Base-by-base conservation (phyloP, 2,888 invertebrate genomes). In the Macaria notata region DNA sequence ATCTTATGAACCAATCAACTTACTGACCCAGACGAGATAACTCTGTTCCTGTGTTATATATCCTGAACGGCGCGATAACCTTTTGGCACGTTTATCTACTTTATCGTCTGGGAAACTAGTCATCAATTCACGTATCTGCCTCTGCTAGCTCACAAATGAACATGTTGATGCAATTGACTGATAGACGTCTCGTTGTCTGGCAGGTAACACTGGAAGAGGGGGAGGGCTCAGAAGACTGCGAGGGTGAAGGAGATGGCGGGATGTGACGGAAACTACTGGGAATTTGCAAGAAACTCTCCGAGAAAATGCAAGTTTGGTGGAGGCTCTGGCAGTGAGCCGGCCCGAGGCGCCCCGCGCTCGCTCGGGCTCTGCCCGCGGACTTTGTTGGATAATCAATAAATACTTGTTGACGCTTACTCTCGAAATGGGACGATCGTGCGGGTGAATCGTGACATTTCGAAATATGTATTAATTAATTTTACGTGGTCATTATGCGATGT, bases 201-300 rank as follows among this genome's bases (percentile, higher is more conserved):
- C 88, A 95, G 94, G 95, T 97, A 74, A 97, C 97, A 63, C 93
- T 97, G 78, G 97, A 98, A 86, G 97, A 97, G 83, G 96, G 96
- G 64, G 95, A 96, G 71, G 94, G 94, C 70, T 94, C 94, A 54
- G 93, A 92, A 75, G 93, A 93, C 61, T 92, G 92, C 78, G 91
- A 92, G 63, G 92, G 86, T 9, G 91, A 91, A 62, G 92, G 87
- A 51, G 93, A 90, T 68, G 89, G 91, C 93, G 96, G 96, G 87
- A 97, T 97, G 95, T 97, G 96, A 97, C 96, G 96, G 96, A 96
- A 96, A 95, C 94, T 96, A 93, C 93, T 95, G 89, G 96, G 96
- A 93, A 95, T 96, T 92, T 97, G 95, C 93, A 96, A 95, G 93
- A 96, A 96, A 94, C 94, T 97, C 92, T 94, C 95, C 92, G 96